phyloP scores from a whole-genome alignment of 1,140 invertebrate species.

The Drosophila ohnishii region DNA sequence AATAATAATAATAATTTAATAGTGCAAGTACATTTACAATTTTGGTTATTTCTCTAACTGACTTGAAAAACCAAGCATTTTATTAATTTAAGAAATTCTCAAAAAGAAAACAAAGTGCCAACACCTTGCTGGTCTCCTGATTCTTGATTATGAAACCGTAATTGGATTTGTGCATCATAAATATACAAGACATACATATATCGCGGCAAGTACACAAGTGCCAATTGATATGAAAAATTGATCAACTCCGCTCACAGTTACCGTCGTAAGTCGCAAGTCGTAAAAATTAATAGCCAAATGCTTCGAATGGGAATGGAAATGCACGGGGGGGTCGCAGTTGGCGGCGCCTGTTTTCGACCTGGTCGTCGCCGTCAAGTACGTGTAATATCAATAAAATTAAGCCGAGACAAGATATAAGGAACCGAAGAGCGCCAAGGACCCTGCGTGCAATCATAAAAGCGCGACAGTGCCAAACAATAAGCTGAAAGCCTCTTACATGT shows the following conservation, averaged over 20 bases:
- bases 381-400: constrained; percentile 81
- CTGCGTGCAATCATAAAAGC: constrained; percentile 66
- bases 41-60: too few species aligned
- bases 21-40: too few species aligned
- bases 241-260: constrained; percentile 31
- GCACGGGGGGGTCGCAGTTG: background rate
- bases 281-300: constrained; percentile 52
- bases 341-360: constrained; percentile 43
- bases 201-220: constrained; percentile 29
- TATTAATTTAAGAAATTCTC: too few species aligned
- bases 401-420: constrained; percentile 46
- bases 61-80: too few species aligned
- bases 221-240: constrained; percentile 47
- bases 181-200: constrained; percentile 19
- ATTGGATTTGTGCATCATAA: constrained; percentile 36
- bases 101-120: background rate
- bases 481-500: constrained; percentile 80
- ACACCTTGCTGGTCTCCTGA: constrained; percentile 8
- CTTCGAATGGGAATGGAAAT: constrained; percentile 15
- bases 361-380: constrained; percentile 60
- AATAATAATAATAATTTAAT: too few species aligned
- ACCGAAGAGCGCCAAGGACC: constrained; percentile 6
- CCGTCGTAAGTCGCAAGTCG: constrained; percentile 32
- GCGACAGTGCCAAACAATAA: constrained; percentile 74
- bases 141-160: constrained; percentile 35